phyloP scores from a whole-genome alignment of 1,140 invertebrate genomes.

The Sipha flava region DNA sequence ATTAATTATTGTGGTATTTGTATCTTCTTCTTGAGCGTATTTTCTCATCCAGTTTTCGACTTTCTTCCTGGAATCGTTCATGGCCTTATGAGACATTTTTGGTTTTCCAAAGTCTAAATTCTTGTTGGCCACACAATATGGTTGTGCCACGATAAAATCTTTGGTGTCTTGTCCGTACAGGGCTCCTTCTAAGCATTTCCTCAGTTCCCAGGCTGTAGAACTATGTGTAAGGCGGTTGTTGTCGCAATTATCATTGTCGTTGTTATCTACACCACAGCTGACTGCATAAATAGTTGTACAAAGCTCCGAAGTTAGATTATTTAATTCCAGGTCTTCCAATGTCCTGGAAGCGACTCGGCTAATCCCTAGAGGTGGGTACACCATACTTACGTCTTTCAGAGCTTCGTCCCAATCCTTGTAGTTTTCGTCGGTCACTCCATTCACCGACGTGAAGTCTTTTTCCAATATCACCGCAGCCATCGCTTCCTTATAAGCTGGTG shows the following conservation, averaged over 20 bases:
- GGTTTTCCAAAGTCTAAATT: neutral
- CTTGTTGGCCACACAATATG: neutral
- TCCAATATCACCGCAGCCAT: no score
- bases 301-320: neutral
- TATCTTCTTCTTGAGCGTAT: neutral
- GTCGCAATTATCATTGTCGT: neutral
- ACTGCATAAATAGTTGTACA: no score
- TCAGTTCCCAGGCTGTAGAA: neutral
- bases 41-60: constrained; percentile 13
- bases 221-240: neutral
- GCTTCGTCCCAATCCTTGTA: neutral
- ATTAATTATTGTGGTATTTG: neutral
- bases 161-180: neutral
- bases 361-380: neutral
- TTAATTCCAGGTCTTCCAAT: neutral
- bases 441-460: neutral
- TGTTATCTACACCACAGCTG: neutral
- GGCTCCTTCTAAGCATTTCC: neutral
- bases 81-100: neutral
- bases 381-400: neutral
- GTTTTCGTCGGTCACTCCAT: neutral
- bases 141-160: neutral
- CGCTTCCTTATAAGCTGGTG: neutral
- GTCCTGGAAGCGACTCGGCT: neutral
- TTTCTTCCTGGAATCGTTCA: neutral